Base-by-base conservation (phyloP, 2,888 invertebrate genomes). In the Subacronicta megacephala region DNA sequence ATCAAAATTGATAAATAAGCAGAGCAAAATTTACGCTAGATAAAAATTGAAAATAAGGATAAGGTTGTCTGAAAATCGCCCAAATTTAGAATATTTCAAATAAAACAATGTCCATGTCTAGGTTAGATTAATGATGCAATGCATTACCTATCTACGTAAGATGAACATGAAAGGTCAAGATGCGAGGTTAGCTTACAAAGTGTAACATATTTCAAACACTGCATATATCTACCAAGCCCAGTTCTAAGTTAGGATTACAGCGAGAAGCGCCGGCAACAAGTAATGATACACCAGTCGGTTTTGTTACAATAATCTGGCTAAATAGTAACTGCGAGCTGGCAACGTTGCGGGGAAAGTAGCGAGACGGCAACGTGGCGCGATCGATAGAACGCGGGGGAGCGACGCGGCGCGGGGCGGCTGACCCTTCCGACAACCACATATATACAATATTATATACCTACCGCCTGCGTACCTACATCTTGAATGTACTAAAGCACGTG, bases 301-400 rank as follows among this genome's bases (percentile, higher is more conserved):
- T 71, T 68, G 77, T 68, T 75, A 80, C 76, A 80, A 77, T 77
- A 78, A 80, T 80, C 72, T 77, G 77, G 79, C 83, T 82, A 84
- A 86, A 87, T 86, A 87, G 83, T 75, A 74, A 72, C 55, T 45
- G 63, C 84, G 85, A 74, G 75, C 78, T 84, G 88, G 92, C 93
- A 93, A 92, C 92, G 81, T 46, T 81, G 87, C 86, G 81, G 83
- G 71, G 88, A 88, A 88, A 90, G 87, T 84, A 77, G 81, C 80
- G 83, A 76, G 52, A 76, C 76, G 89, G 89, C 90, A 89, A 88
- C 88, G 80, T 75, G 79, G 84, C 84, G 73, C 80, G 80, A 78
- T 79, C 85, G 87, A 84, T 88, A 76, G 65, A 72, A 76, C 70
- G 76, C 73, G 75, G 77, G 65, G 75, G 50, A 64, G 59, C 60